These are phyloP conservation scores for Acleris sparsana DNA, from an alignment of 2,888 invertebrate species.

Conservation along the genomic window DNA sequence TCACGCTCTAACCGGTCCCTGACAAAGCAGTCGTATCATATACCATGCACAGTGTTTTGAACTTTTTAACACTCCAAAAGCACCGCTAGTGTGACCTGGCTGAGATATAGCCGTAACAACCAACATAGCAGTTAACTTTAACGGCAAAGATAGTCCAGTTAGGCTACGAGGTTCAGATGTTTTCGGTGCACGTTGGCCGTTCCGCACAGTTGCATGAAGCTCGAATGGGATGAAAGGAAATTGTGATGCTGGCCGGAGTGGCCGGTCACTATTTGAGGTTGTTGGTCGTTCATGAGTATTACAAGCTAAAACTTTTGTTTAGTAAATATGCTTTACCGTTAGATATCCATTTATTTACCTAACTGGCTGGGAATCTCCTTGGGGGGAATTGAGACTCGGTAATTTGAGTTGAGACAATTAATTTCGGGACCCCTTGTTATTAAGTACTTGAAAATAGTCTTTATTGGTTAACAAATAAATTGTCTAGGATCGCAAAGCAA, in stretches of 20 bases:
- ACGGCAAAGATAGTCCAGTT: constrained; percentile 44
- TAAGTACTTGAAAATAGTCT: no score
- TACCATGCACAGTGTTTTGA: no score
- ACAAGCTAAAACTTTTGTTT: background rate
- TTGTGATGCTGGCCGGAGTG: constrained; percentile 3
- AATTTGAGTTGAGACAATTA: no score
- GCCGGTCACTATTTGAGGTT: background rate
- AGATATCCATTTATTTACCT: no score
- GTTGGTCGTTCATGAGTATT: background rate
- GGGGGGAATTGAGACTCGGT: no score
- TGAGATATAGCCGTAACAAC: constrained; percentile 51
- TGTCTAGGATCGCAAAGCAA: no score
- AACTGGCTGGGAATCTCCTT: no score
- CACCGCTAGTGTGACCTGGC: background rate
- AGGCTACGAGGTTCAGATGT: constrained; percentile 16
- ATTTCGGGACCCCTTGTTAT: no score
- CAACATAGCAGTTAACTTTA: constrained; percentile 53
- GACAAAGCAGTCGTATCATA: no score
- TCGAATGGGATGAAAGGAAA: constrained; percentile 10
- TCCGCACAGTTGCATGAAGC: constrained; percentile 10
- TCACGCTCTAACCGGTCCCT: no score
- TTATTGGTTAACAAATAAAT: no score
- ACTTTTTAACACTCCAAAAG: background rate
- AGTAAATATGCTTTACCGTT: background rate
- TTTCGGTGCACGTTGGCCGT: constrained; percentile 7